Evolutionary conservation across 2,113 vertebrate species (phyloP).

Genomic region (Sylvietta virens): DNA sequence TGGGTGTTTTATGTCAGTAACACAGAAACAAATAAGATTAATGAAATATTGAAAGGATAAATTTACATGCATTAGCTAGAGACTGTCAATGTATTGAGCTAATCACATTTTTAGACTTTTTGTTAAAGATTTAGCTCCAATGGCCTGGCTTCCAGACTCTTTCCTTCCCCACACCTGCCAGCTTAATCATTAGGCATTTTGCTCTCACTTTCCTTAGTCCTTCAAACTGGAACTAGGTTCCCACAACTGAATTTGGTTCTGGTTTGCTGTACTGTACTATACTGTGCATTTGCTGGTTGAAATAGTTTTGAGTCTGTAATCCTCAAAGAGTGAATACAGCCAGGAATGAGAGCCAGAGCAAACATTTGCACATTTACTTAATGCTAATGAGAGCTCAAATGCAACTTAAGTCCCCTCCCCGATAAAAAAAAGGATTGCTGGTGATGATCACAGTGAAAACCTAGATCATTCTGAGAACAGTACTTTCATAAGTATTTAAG

Average conservation of each 20-base stretch:
- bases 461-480: conserved; percentile 68
- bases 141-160: neutral
- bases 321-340: neutral
- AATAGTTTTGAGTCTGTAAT: neutral
- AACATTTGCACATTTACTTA: conserved; percentile 30
- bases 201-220: neutral
- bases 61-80: neutral
- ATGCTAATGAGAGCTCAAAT: conserved; percentile 59
- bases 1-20: neutral
- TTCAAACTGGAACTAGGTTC: conserved; percentile 7
- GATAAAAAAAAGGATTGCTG: conserved; percentile 69
- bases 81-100: neutral
- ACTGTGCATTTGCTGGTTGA: neutral
- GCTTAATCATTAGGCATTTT: neutral
- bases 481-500: conserved; percentile 64
- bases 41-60: neutral
- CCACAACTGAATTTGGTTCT: neutral
- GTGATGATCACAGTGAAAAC: conserved; percentile 79
- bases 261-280: neutral
- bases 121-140: neutral
- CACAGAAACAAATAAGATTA: neutral
- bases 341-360: conserved; percentile 17
- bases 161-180: neutral
- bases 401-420: conserved; percentile 41
- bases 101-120: neutral